Evolutionary conservation across 2,888 invertebrate genomes (phyloP), one percentile per base, ranked within the genome.

Genomic region (Pomacea canaliculata): DNA sequence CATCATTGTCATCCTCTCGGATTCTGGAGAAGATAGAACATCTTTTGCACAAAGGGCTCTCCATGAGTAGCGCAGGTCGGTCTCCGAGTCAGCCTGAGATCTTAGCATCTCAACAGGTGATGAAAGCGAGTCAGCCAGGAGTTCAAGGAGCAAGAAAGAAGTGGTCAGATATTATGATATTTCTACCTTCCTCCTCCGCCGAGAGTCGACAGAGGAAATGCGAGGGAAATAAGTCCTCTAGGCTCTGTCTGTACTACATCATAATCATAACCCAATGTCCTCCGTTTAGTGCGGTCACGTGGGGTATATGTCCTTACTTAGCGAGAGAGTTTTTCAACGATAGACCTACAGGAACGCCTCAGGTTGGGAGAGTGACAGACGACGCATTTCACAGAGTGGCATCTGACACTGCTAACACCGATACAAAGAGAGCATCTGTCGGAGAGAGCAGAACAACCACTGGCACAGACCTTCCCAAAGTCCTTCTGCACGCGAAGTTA

Each of bases 251-350:
- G 16, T 62, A 73, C 18, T 71, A 78, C 51, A 67, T 79, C 0
- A 16, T 79, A 19, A 63, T 78, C 65, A 46, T 81, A 5, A 76
- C 81, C n/a, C 75, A 75, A 4, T 83, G 83, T 76, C 78, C 79
- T 12, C 83, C 83, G 13, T 81, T 79, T 37, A 77, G 72, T 46
- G 65, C 79, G 7, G 48, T 83, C 16, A 69, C 77, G 7, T 83
- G 80, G 80, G 51, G 67, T 19, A 63, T 67, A 9, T 83, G 83
- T 69, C 73, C 68, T n/a, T 63, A 60, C 18, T 62, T 63, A 18
- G 56, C 23, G 19, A 70, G 68, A 46, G 56, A 49, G 51, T 70
- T 66, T 48, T 71, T 56, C 18, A n/a, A 4, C 48, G 63, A 48
- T 59, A 16, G 7, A 37, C 59, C 37, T 56, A n/a, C 23, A 23